Conservation (phyloP, 2,888 invertebrate genomes). For the Lumbricus terrestris region DNA sequence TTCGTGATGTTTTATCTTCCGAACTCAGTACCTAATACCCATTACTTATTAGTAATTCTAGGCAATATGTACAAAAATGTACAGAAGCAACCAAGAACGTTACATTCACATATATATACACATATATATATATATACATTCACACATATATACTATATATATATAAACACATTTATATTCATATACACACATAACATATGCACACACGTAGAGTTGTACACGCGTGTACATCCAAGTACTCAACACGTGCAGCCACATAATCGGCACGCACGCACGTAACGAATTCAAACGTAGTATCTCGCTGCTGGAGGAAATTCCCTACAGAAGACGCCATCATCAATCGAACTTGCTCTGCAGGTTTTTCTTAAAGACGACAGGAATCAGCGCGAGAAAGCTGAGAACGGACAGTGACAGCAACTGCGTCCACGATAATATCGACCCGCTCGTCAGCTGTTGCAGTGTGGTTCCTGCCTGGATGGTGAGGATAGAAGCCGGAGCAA, state of each 20-base stretch:
- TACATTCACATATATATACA: no score
- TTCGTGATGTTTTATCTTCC: neutral
- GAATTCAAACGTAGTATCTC: neutral
- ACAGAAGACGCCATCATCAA: conserved; percentile 35
- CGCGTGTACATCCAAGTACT: neutral
- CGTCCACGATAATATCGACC: conserved; percentile 76
- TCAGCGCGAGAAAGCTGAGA: conserved; percentile 78
- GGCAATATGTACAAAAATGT: neutral
- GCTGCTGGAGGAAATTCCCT: neutral
- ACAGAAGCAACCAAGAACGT: neutral
- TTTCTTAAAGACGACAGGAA: conserved; percentile 84
- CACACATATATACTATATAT: no score
- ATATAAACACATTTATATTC: neutral
- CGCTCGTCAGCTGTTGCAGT: conserved; percentile 78
- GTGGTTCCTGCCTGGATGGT: conserved; percentile 98
- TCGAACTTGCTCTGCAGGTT: conserved; percentile 66
- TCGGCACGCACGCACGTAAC: no score
- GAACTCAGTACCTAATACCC: neutral
- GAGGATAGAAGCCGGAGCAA: conserved; percentile 85
- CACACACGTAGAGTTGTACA: neutral
- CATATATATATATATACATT: neutral
- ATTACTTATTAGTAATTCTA: neutral
- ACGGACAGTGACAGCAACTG: conserved; percentile 76
- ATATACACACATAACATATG: neutral
- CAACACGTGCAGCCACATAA: neutral